These are phyloP conservation scores for Chloebia gouldiae DNA, from an alignment of 2,113 vertebrate species.

Conservation along the genomic window DNA sequence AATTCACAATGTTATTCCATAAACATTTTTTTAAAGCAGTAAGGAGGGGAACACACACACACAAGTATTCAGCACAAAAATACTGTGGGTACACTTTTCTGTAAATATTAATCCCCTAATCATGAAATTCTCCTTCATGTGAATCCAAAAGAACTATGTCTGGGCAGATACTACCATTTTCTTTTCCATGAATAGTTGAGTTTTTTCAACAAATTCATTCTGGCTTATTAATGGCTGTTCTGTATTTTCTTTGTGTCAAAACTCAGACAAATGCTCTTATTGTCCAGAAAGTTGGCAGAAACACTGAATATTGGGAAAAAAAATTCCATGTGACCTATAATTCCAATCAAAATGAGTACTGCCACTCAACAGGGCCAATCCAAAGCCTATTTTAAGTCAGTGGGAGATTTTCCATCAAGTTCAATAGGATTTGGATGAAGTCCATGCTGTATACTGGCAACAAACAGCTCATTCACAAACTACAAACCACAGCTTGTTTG, in stretches of 20 bases:
- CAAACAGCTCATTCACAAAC: conserved; percentile 60
- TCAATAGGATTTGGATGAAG: conserved; percentile 51
- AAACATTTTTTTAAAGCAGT: neutral
- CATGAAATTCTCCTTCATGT: neutral
- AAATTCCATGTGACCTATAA: conserved; percentile 46
- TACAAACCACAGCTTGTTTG: conserved; percentile 58
- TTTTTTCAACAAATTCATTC: conserved; percentile 12
- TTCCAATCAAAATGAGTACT: conserved; percentile 45
- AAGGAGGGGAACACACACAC: neutral
- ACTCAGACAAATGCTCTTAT: conserved; percentile 48
- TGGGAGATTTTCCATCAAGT: conserved; percentile 54
- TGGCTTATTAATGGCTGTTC: conserved; percentile 13
- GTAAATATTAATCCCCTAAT: conserved; percentile 2
- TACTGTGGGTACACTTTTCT: neutral
- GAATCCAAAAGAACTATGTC: neutral
- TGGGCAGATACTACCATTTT: conserved; percentile 30
- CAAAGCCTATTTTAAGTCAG: conserved; percentile 49
- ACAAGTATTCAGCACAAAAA: neutral
- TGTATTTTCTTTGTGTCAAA: conserved; percentile 52
- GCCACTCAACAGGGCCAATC: conserved; percentile 18
- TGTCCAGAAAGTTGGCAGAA: conserved; percentile 38
- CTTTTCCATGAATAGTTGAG: neutral
- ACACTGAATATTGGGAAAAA: conserved; percentile 44
- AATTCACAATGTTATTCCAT: conserved; percentile 6
- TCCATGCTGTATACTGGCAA: conserved; percentile 37